phyloP scores from a whole-genome alignment of 2,888 invertebrate genomes.

The Lumbricus terrestris region DNA sequence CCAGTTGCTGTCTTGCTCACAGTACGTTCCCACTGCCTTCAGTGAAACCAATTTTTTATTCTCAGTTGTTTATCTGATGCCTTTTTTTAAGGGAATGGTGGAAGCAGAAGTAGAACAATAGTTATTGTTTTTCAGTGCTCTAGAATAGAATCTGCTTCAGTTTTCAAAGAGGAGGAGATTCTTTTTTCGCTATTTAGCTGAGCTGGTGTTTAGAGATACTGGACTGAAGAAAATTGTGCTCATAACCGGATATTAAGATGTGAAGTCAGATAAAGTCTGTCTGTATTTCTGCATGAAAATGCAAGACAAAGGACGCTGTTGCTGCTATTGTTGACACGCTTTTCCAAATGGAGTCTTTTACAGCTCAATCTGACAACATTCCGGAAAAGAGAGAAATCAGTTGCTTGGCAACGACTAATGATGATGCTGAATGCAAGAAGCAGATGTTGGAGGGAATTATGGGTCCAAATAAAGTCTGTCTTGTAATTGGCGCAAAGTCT shows the following conservation, averaged over 20 bases:
- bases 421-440: not conserved
- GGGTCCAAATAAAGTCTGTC: not conserved
- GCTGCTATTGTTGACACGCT: not conserved
- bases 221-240: too few relatives aligned
- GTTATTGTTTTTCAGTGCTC: not conserved
- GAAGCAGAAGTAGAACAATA: too few relatives aligned
- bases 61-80: not conserved
- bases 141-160: not conserved
- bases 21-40: not conserved
- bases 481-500: not conserved
- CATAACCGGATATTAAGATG: too few relatives aligned
- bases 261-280: not conserved
- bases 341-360: not conserved
- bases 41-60: not conserved
- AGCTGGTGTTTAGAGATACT: too few relatives aligned
- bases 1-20: not conserved
- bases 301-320: not conserved
- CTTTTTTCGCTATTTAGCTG: too few relatives aligned
- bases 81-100: too few relatives aligned
- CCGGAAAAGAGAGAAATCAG: not conserved
- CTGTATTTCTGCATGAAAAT: not conserved
- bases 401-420: too few relatives aligned
- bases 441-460: not conserved
- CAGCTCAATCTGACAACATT: not conserved
- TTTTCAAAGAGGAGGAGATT: too few relatives aligned